Percentiles rank a stretch among this genome's conserved stretches.
phyloP scores from a whole-genome alignment of 2,888 invertebrate species.

The Stenoptilia bipunctidactyla region DNA sequence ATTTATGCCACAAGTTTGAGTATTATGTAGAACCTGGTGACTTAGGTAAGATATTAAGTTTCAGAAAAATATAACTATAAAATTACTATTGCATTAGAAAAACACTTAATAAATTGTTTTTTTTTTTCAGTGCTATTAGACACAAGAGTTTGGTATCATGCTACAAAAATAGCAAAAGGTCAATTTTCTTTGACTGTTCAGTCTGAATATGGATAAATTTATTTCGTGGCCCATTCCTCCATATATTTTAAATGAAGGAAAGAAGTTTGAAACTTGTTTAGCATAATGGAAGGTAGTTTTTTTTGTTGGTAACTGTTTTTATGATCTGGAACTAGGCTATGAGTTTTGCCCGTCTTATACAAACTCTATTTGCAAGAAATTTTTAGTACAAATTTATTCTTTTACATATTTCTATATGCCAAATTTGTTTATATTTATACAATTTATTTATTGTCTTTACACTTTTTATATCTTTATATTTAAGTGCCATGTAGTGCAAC shows the following conservation, averaged over 20 bases:
- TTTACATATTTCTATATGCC: conserved; percentile 57
- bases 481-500: conserved; percentile 56
- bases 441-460: conserved; percentile 27
- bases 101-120: too few relatives aligned
- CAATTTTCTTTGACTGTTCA: conserved; percentile 90
- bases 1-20: conserved; percentile 78
- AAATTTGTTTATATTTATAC: conserved; percentile 38
- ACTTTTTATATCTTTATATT: conserved; percentile 20
- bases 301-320: too few relatives aligned
- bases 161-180: conserved; percentile 84
- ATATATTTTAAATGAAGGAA: too few relatives aligned
- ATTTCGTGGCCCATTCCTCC: neutral
- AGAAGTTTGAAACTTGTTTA: too few relatives aligned
- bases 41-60: conserved; percentile 73
- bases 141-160: conserved; percentile 93
- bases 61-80: too few relatives aligned
- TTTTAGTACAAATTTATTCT: conserved; percentile 38
- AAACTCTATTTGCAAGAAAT: conserved; percentile 13
- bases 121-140: conserved; percentile 81
- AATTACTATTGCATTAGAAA: too few relatives aligned
- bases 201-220: conserved; percentile 86
- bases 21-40: conserved; percentile 89
- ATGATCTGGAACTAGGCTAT: too few relatives aligned
- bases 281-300: too few relatives aligned
- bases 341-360: too few relatives aligned